Evolutionary conservation across 2,797 vertebrate species (phyloP), one percentile per base, ranked within the genome.

Genomic region (Pseudochirops corinnae): DNA sequence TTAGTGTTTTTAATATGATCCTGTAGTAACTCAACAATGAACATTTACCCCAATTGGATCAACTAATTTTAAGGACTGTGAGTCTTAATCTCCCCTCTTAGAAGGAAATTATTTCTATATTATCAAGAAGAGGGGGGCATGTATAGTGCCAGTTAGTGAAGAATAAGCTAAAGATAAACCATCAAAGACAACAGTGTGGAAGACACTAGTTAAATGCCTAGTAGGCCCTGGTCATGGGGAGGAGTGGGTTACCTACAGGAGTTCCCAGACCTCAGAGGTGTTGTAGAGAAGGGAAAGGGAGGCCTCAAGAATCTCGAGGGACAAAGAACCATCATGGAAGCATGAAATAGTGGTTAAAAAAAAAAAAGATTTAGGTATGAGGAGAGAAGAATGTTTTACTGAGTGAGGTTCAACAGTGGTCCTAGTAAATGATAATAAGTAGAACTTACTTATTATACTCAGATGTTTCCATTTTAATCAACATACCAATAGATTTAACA

Each of bases 381-480:
- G n/a, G n/a, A 87, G 21, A 26, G 74, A 87, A 87, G 39, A 87
- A 50, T n/a, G 39, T 39, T 39, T 50, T 26, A 87, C 10, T 50
- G 39, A 87, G 24, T 26, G 67, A 87, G 39, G 39, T 46, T 46
- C 39, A 87, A 87, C 39, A 46, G 39, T 50, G 74, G 26, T 50
- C 74, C 39, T 50, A 87, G 39, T 33, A 87, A 87, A 39, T 50
- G 24, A 87, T 26, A 39, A 7, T n/a, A 46, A 87, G 10, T 26
- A 50, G 74, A 82, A 87, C 10, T 82, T 82, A 46, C n/a, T 46
- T 74, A 74, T 74, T 21, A 50, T 87, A 87, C 21, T 46, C 39
- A 87, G 74, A 87, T 87, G 21, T 87, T 87, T 87, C 74, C 33
- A 87, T 87, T 50, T 87, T 87, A 87, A 26, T 87, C 74, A 87